Base-by-base conservation (phyloP, 2,888 invertebrate genomes). In the Chorisops tibialis region DNA sequence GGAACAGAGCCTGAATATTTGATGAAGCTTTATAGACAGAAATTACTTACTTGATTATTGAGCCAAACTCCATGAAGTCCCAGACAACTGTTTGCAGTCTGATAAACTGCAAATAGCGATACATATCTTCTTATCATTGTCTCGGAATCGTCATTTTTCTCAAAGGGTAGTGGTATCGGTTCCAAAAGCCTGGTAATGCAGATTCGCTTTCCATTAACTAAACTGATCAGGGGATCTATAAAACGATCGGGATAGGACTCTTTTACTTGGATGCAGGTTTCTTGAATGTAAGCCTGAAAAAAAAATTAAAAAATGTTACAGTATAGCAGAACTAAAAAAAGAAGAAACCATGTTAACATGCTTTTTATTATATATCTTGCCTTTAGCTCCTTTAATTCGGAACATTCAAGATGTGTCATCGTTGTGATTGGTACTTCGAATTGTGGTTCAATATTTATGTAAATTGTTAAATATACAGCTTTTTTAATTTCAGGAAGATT, bases 401-500 rank as follows among this genome's bases (percentile, higher is more conserved):
- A 78, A 56, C 79, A 80, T 35, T 81, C 80, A 18, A 83, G 69
- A 52, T 78, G 75, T 38, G 72, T 73, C 67, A 78, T 72, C 19
- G 69, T 70, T 4, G 79, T 67, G 21, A 72, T 68, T 1, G 74
- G 70, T 30, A 77, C 68, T 45, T 79, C 75, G 12, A 85, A 75
- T 4, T 81, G 77, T 0, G 88, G 87, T 66, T 87, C 86, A n/a
- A 88, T 78, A 16, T 85, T 86, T 19, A 88, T 76, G 70, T 85
- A 87, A 41, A 88, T 73, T 65, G 83, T 83, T 3, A 88, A 69
- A 69, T 83, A 83, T 0, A 85, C 82, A 1, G 79, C 72, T 64
- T 80, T 78, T 48, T 78, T 75, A 14, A 77, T 73, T 70, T 79
- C 77, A 0, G 77, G 76, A 0, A 70, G 56, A 54, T 69, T 69